These are phyloP conservation scores for Chloebia gouldiae DNA, from an alignment of 2,113 vertebrate genomes.

Conservation along the genomic window DNA sequence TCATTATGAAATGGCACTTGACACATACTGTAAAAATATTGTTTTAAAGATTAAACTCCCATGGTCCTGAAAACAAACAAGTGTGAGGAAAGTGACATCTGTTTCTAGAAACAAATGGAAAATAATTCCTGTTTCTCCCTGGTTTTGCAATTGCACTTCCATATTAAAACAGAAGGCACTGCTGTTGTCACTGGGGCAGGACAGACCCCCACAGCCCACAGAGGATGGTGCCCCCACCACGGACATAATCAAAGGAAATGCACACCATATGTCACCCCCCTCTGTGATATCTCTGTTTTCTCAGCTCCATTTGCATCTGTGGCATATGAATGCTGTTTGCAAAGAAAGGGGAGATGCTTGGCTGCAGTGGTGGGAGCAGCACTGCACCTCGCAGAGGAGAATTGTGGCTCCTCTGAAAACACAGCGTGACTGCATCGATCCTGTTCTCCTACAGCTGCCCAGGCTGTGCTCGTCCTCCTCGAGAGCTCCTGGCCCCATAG, in stretches of 20 bases:
- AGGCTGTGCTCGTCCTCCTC: background rate
- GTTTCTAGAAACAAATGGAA: background rate
- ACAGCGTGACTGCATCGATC: fast-evolving
- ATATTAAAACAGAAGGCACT: background rate
- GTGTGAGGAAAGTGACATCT: background rate
- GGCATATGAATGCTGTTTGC: background rate
- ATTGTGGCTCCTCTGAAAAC: background rate
- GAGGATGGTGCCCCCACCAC: fast-evolving
- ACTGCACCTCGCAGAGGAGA: background rate
- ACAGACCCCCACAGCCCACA: background rate
- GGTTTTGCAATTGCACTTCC: background rate
- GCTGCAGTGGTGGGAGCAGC: background rate
- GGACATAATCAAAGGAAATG: background rate
- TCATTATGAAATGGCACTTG: background rate
- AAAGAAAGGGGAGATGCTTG: background rate
- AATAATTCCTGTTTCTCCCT: background rate
- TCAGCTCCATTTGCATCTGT: background rate
- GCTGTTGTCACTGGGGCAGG: background rate
- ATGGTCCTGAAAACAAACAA: background rate
- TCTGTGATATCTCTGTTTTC: background rate
- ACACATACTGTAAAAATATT: background rate
- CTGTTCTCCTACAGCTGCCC: background rate
- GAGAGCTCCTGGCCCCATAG: background rate
- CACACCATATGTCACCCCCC: background rate
- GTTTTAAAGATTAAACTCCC: background rate